Base-by-base conservation (phyloP, 2,113 vertebrate genomes). In the Chascanopsetta lugubris region DNA sequence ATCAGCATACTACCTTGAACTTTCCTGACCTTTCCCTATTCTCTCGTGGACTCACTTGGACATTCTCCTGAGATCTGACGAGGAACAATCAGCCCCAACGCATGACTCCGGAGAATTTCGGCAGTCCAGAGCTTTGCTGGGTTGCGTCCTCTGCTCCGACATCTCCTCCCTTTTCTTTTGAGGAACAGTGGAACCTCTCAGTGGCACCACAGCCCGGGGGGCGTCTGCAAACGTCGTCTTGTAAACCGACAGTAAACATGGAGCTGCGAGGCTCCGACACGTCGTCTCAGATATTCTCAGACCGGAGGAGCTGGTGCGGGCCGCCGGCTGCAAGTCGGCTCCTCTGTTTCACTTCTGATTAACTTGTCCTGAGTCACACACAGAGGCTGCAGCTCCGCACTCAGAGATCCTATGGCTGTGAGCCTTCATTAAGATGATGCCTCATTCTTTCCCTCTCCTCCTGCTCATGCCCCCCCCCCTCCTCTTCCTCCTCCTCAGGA, bases 361-460 rank as follows among this genome's bases (percentile, higher is more conserved):
- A 79, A 74, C 50, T 77, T 60, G 51, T 42, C 40, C 43, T 51
- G 48, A 75, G 65, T n/a, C n/a, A 69, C 76, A 70, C 54, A 26
- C n/a, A 50, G 69, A 70, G 18, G n/a, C 38, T 75, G 58, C 27
- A 25, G n/a, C n/a, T n/a, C 12, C 73, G 45, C 40, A 69, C 72
- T 45, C 56, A 64, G 65, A 79, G n/a, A n/a, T n/a, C n/a, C n/a
- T 24, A 64, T 56, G 20, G 55, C 78, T 65, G 54, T 78, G 69
- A 72, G 75, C 61, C 71, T 72, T 82, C 64, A 79, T 86, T 82
- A 82, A 78, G 61, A 81, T 72, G 78, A 67, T 54, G 61, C 57
- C 83, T 77, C 61, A 38, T 46, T 34, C 3, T 9, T 30, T 18
- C 6, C 17, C 26, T 46, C 43, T 4, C 34, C 2, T 22, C 25